These are phyloP conservation scores for Tapirus indicus DNA, from an alignment of 2,797 vertebrate genomes.

Conservation along the genomic window DNA sequence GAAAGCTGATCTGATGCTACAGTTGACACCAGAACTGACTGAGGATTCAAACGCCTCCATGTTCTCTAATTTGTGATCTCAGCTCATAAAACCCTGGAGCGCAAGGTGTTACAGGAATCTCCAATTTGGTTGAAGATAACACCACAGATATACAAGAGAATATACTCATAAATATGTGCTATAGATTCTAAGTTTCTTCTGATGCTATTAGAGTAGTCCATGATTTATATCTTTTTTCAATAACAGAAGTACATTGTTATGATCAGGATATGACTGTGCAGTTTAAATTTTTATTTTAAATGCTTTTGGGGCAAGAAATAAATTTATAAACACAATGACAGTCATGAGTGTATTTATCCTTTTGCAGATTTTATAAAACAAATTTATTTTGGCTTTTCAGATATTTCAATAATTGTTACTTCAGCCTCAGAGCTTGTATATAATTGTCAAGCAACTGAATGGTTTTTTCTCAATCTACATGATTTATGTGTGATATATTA, in stretches of 20 bases:
- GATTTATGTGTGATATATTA: background rate
- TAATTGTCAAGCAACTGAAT: background rate
- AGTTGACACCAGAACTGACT: background rate
- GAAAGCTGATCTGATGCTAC: background rate
- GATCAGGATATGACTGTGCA: background rate
- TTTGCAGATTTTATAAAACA: conserved; percentile 30
- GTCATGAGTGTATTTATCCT: background rate
- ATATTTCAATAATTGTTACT: conserved; percentile 27
- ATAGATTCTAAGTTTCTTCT: background rate
- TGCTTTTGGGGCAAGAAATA: background rate
- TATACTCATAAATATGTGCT: background rate
- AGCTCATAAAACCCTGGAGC: background rate
- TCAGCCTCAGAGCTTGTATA: conserved; percentile 13
- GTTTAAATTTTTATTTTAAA: conserved; percentile 34
- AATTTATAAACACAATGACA: background rate
- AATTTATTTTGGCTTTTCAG: background rate
- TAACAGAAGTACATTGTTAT: background rate
- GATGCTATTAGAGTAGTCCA: background rate
- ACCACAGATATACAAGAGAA: background rate
- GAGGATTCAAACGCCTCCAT: background rate
- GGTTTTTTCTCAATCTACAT: background rate
- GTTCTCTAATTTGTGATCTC: background rate
- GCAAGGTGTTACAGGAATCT: background rate
- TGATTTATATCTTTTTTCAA: background rate
- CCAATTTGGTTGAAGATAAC: background rate